Base-by-base conservation (phyloP, 2,797 vertebrate genomes). In the Chelidonichthys spinosus region DNA sequence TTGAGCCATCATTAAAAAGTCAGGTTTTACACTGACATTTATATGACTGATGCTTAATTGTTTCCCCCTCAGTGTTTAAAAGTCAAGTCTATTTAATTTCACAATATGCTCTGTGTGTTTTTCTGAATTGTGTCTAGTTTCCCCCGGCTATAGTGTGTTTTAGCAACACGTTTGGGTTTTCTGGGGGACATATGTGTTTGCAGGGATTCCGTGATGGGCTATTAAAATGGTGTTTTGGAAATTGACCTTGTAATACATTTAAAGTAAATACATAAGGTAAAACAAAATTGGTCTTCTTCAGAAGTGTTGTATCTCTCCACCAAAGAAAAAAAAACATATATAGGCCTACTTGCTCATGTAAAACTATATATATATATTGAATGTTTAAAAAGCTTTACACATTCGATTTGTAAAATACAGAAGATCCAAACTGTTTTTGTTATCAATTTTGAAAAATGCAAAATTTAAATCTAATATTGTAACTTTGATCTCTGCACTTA, bases 1-100 rank as follows among this genome's bases (percentile, higher is more conserved):
- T 52, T 64, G 59, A 74, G 40, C 44, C 32, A 52, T 69, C 11
- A 71, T 84, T 86, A 81, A 76, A 72, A 71, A 32, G 43, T 76
- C 66, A 46, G n/a, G 40, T 62, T 74, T 66, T 47, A 80, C 85
- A 67, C 52, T 69, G 25, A 4, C 60, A 56, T 68, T 74, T 50
- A 40, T 63, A 40, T 70, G 69, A 77, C 36, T 69, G 35, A 65
- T 11, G 63, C 3, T 36, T 60, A 37, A 50, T 64, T 76, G 6
- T 76, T 33, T 52, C 52, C 17, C 2, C 15, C 0, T 49, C 11
- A 4, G 13, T 43, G 32, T 61, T 71, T 43, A 6, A 50, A 42
- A 42, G 11, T 15, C 43, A 58, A 42, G n/a, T 44, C 2, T 33
- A 35, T 63, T 62, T 75, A 7, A 81, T 69, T 62, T 76, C 4